Evolutionary conservation across 2,113 vertebrate genomes (phyloP).

Genomic region (Corynorhinus townsendii): DNA sequence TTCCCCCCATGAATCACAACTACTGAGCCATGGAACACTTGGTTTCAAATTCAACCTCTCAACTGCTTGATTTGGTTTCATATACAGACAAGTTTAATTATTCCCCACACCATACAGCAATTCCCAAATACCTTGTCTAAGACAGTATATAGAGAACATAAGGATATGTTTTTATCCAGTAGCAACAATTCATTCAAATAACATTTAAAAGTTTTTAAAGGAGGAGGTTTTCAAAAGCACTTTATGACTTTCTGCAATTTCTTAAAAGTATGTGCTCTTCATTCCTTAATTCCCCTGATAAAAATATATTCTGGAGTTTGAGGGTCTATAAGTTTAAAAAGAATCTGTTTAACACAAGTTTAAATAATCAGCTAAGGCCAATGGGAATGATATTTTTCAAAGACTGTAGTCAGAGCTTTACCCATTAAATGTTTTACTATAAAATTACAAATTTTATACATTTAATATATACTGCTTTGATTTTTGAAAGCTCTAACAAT

Average conservation of each 20-base stretch:
- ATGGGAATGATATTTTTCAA: slow-evolving; percentile 5
- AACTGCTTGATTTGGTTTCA: slow-evolving; percentile 2
- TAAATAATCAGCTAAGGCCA: not conserved
- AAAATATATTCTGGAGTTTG: slow-evolving; percentile 20
- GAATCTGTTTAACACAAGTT: not conserved
- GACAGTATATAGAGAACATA: slow-evolving; percentile 2
- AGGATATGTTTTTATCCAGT: slow-evolving; percentile 18
- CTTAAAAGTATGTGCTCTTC: not conserved
- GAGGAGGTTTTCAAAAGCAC: not conserved
- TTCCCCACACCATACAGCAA: not conserved
- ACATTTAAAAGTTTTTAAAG: slow-evolving; percentile 6
- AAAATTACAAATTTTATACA: slow-evolving; percentile 1
- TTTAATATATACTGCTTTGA: not conserved
- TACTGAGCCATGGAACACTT: not conserved
- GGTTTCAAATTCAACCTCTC: not conserved
- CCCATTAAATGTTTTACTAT: slow-evolving; percentile 8
- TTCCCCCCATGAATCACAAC: not conserved
- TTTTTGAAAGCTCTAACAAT: slow-evolving; percentile 8
- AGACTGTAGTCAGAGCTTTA: slow-evolving; percentile 19
- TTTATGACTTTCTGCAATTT: slow-evolving; percentile 29
- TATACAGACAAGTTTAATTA: not conserved
- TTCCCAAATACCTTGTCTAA: slow-evolving; percentile 28
- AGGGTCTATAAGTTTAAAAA: not conserved
- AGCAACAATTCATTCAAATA: slow-evolving; percentile 23
- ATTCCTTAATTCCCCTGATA: not conserved